Conservation (phyloP, 2,888 invertebrate species). For the Dasypolia templi region DNA sequence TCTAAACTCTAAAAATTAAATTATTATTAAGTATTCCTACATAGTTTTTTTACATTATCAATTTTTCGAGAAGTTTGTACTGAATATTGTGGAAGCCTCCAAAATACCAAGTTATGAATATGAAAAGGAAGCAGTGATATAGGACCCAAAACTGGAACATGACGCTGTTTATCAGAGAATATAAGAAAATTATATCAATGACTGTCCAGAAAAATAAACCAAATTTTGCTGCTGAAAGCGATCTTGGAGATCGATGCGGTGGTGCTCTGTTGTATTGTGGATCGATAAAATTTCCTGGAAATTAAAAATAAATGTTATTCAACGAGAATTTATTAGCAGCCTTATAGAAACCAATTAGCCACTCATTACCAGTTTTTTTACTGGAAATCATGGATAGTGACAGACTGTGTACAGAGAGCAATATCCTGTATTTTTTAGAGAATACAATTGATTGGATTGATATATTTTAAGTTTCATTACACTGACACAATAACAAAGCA, state of each 20-base stretch:
- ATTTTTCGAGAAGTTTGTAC: conserved; percentile 86
- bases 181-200: conserved; percentile 87
- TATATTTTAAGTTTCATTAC: not conserved
- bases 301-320: not conserved
- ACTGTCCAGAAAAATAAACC: conserved; percentile 93
- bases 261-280: conserved; percentile 75
- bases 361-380: not conserved
- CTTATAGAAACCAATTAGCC: not conserved
- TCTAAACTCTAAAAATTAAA: conserved; percentile 46
- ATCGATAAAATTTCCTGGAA: conserved; percentile 84
- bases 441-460: not conserved
- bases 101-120: conserved; percentile 89
- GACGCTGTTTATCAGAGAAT: conserved; percentile 81
- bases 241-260: conserved; percentile 73
- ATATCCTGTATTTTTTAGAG: not conserved
- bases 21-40: conserved; percentile 14
- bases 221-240: conserved; percentile 76
- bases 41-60: conserved; percentile 36
- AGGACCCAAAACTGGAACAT: conserved; percentile 90
- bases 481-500: not conserved
- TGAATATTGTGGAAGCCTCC: conserved; percentile 91
- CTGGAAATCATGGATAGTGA: not conserved
- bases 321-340: not conserved
- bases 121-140: conserved; percentile 88
- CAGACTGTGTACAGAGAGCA: not conserved